Percentiles rank a stretch among this genome's conserved stretches.
Evolutionary conservation across 2,888 invertebrate genomes (phyloP).

Genomic region (Aproaerema taeniolella): DNA sequence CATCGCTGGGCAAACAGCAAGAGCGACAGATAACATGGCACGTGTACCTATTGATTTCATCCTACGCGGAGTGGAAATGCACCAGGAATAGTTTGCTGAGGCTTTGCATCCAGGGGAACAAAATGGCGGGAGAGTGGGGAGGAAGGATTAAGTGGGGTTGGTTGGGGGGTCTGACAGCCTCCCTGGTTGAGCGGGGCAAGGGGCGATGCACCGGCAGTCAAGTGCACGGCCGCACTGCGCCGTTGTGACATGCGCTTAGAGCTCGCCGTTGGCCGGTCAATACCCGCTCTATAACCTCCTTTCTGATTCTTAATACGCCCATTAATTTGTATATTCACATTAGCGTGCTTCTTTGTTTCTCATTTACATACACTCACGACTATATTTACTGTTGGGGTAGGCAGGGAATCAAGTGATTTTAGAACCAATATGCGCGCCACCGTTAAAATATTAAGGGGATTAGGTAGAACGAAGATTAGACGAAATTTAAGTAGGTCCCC

Average conservation of each 20-base stretch:
- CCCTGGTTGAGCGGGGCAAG: conserved; percentile 37
- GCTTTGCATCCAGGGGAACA: conserved; percentile 26
- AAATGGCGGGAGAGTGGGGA: conserved; percentile 35
- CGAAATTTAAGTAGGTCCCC: too few species aligned
- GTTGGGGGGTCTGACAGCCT: conserved; percentile 28
- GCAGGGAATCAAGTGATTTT: too few species aligned
- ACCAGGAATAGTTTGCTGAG: neutral
- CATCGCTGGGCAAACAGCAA: too few species aligned
- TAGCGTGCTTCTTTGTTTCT: too few species aligned
- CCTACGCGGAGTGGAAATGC: neutral
- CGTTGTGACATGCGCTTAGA: conserved; percentile 44
- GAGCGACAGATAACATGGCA: too few species aligned
- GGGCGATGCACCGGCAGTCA: conserved; percentile 66
- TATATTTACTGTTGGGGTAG: too few species aligned
- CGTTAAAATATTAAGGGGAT: too few species aligned
- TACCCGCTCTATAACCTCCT: conserved; percentile 26
- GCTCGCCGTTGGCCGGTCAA: conserved; percentile 49
- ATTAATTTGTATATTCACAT: too few species aligned
- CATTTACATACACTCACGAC: too few species aligned
- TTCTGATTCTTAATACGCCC: too few species aligned
- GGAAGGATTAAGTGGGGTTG: conserved; percentile 24
- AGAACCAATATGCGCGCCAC: too few species aligned
- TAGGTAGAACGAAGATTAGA: too few species aligned
- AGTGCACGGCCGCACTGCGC: conserved; percentile 58
- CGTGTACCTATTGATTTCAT: conserved; percentile 6